These are phyloP conservation scores for Norana najaformis DNA, from an alignment of 2,888 invertebrate species.

Conservation along the genomic window DNA sequence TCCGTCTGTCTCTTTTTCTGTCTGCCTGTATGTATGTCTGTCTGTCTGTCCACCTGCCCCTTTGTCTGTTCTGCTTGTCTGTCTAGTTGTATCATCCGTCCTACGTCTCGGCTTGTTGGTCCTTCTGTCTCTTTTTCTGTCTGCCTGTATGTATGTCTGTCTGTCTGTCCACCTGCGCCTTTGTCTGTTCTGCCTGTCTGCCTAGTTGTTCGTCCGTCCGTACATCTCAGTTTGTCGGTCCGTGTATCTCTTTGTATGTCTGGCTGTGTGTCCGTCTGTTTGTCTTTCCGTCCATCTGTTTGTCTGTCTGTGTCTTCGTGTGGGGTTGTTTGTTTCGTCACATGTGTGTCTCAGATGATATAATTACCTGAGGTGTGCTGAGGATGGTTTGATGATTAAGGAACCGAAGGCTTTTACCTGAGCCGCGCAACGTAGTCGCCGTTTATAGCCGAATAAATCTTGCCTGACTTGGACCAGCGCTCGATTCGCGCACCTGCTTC, in stretches of 20 bases:
- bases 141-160: too few species aligned
- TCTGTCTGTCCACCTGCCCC: too few species aligned
- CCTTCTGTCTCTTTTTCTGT: too few species aligned
- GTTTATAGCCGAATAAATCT: not conserved
- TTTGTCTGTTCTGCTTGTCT: not conserved
- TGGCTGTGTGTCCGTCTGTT: too few species aligned
- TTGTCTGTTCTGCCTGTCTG: not conserved
- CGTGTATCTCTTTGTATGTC: not conserved
- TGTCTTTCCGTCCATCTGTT: not conserved
- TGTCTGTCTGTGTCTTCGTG: too few species aligned
- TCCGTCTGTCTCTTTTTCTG: not conserved
- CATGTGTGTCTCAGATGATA: not conserved
- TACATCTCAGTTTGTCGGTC: not conserved
- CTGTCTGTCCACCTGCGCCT: too few species aligned
- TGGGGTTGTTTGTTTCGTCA: too few species aligned
- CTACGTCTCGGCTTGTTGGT: too few species aligned
- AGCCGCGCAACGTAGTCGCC: not conserved
- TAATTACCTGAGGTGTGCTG: not conserved
- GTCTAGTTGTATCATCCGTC: too few species aligned
- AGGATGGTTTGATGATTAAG: not conserved
- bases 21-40: not conserved
- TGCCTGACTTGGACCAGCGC: not conserved
- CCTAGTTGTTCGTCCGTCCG: not conserved
- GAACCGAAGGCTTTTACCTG: not conserved
- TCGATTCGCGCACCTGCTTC: not conserved